A percentile compares a stretch with the other conserved stretches of the same genome.
These are phyloP conservation scores for Ctena decussata DNA, from an alignment of 2,888 invertebrate genomes.

Conservation along the genomic window DNA sequence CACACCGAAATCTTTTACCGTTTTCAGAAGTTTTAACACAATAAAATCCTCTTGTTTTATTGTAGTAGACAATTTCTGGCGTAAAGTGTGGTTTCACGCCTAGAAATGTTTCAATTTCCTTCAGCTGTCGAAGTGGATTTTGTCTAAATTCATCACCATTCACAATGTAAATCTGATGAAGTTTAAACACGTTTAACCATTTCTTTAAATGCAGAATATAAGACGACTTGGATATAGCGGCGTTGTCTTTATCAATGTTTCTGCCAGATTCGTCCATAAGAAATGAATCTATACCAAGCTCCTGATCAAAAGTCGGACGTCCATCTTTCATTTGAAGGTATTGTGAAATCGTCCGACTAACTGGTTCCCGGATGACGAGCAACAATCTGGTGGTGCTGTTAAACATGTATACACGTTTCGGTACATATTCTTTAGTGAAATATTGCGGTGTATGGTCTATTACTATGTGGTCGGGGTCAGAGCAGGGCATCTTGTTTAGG, in stretches of 20 bases:
- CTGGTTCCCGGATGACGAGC: not conserved
- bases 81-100: constrained; percentile 71
- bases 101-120: constrained; percentile 79
- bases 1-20: no score
- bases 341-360: not conserved
- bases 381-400: not conserved
- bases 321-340: no score
- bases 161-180: constrained; percentile 93
- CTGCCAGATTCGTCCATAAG: not conserved
- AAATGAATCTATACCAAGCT: not conserved
- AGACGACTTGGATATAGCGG: not conserved
- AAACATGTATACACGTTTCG: not conserved
- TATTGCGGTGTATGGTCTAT: not conserved
- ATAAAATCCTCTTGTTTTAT: constrained; percentile 98
- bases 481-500: not conserved
- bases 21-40: constrained; percentile 92
- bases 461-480: not conserved
- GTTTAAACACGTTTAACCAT: constrained; percentile 97
- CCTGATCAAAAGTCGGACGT: no score
- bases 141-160: constrained; percentile 88
- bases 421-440: not conserved
- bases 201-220: constrained; percentile 89
- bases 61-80: constrained; percentile 96
- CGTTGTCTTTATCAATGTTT: not conserved
- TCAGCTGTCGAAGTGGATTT: constrained; percentile 77